Evolutionary conservation across 2,797 vertebrate genomes (phyloP).

Genomic region (Rachycentron canadum): DNA sequence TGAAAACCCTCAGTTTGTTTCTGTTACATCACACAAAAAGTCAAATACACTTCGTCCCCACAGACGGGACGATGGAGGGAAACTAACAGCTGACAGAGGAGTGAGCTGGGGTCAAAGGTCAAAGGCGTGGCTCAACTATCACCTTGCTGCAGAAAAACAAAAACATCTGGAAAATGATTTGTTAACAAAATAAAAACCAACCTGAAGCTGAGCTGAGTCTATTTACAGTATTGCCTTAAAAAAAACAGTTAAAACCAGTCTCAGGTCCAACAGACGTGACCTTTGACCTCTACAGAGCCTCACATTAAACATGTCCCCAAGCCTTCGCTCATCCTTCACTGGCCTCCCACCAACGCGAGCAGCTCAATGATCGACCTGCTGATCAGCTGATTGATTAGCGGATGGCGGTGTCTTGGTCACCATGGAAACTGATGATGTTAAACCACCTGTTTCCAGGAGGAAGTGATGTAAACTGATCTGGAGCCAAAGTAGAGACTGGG

Average conservation of each 20-base stretch:
- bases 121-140: constrained; percentile 30
- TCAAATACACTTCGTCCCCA: constrained; percentile 46
- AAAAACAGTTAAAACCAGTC: constrained; percentile 44
- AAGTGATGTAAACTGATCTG: too few relatives aligned
- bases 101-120: constrained; percentile 52
- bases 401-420: too few relatives aligned
- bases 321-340: neutral
- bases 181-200: constrained; percentile 55
- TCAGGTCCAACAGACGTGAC: constrained; percentile 27
- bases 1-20: constrained; percentile 60
- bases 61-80: constrained; percentile 24
- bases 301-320: neutral
- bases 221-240: constrained; percentile 74
- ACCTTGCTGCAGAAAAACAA: constrained; percentile 36
- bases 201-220: constrained; percentile 58
- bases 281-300: constrained; percentile 46
- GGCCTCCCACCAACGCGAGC: too few relatives aligned
- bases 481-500: too few relatives aligned
- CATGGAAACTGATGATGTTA: too few relatives aligned
- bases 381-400: too few relatives aligned
- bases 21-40: constrained; percentile 60
- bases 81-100: constrained; percentile 34
- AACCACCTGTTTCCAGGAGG: too few relatives aligned
- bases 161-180: constrained; percentile 35
- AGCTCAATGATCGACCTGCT: too few relatives aligned